Evolutionary conservation across 2,797 vertebrate species (phyloP).

Genomic region (Gallirallus australis): DNA sequence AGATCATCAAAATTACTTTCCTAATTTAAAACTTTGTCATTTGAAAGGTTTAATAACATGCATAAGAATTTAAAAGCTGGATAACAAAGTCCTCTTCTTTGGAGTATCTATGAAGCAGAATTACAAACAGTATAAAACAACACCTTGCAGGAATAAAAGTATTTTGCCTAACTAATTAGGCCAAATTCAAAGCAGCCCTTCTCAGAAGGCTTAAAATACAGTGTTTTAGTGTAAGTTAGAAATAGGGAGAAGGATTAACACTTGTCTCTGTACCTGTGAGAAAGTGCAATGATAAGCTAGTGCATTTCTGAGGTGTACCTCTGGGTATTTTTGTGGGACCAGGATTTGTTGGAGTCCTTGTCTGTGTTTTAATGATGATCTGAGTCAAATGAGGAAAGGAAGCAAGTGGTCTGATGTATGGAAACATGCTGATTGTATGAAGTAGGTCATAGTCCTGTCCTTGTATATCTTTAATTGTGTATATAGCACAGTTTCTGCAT

Average conservation of each 20-base stretch:
- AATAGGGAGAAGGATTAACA: not conserved
- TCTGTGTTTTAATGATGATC: not conserved
- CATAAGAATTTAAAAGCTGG: not conserved
- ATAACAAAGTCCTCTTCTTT: not conserved
- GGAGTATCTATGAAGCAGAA: not conserved
- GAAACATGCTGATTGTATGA: not conserved
- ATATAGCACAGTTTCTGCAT: not conserved
- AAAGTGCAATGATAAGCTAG: not conserved
- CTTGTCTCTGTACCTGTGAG: not conserved
- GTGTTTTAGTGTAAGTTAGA: not conserved
- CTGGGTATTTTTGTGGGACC: not conserved
- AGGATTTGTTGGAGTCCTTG: not conserved
- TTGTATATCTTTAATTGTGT: not conserved
- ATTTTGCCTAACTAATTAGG: not conserved
- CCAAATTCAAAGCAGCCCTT: not conserved
- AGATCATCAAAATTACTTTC: not conserved
- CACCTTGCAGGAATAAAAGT: not conserved
- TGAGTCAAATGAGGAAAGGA: not conserved
- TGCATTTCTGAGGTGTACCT: not conserved
- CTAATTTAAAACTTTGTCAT: not conserved
- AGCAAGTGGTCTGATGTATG: not conserved
- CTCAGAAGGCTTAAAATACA: not conserved
- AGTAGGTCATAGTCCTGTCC: not conserved
- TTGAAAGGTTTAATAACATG: not conserved
- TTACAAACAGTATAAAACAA: not conserved